Conservation (phyloP, 2,113 vertebrate species). For the Copsychus sechellarum region DNA sequence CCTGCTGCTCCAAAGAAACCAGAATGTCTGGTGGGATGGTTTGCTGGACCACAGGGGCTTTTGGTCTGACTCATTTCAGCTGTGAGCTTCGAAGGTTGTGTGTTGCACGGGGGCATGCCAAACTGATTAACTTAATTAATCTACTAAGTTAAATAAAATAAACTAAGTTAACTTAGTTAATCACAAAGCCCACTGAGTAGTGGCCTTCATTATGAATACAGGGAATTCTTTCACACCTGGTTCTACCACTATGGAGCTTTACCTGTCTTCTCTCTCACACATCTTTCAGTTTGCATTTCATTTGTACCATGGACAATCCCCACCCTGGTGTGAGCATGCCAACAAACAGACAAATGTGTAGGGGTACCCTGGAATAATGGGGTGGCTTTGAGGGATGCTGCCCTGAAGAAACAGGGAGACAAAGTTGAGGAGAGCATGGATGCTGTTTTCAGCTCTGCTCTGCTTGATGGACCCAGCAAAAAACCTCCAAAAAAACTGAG, state of each 20-base stretch:
- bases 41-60: not conserved
- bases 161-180: too few relatives aligned
- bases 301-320: too few relatives aligned
- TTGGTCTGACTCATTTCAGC: not conserved
- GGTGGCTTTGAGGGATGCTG: not conserved
- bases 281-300: not conserved
- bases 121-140: not conserved
- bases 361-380: not conserved
- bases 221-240: not conserved
- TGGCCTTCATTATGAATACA: not conserved
- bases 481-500: too few relatives aligned
- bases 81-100: not conserved
- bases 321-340: rapidly evolving
- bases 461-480: not conserved
- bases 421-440: not conserved
- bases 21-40: not conserved
- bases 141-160: too few relatives aligned
- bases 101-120: not conserved
- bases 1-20: not conserved
- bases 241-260: not conserved
- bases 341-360: not conserved
- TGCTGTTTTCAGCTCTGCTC: not conserved
- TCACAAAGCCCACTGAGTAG: not conserved
- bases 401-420: not conserved
- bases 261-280: not conserved